phyloP scores from a whole-genome alignment of 2,888 invertebrate species.

The Caenorhabditis sp. region DNA sequence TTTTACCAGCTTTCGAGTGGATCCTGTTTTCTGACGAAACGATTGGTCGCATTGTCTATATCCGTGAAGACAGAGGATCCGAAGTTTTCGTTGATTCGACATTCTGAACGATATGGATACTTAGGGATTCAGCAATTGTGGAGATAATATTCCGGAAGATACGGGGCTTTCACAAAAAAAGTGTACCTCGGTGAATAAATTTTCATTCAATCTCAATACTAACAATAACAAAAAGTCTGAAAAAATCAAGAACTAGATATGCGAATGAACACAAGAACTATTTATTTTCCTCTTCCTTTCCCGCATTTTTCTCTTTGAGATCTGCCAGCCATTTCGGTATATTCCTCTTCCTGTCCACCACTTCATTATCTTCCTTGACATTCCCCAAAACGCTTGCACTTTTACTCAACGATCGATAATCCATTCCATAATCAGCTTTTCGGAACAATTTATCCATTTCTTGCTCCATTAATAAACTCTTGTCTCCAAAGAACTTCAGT shows the following conservation, averaged over 20 bases:
- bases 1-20: constrained; percentile 76
- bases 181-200: too few species aligned
- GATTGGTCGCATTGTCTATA: constrained; percentile 80
- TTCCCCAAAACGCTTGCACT: constrained; percentile 65
- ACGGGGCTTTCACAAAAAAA: too few species aligned
- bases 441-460: constrained; percentile 71
- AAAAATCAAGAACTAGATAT: too few species aligned
- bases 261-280: not conserved
- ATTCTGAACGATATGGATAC: too few species aligned
- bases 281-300: not conserved
- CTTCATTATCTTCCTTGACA: constrained; percentile 27
- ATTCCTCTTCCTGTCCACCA: not conserved
- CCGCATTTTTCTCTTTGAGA: not conserved
- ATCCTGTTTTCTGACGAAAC: constrained; percentile 81
- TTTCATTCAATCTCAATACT: too few species aligned
- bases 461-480: constrained; percentile 57
- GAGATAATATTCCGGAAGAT: too few species aligned
- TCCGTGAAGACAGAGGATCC: constrained; percentile 81
- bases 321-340: constrained; percentile 6
- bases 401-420: constrained; percentile 66
- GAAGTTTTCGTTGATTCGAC: constrained; percentile 62
- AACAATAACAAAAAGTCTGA: not conserved
- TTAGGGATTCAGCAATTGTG: too few species aligned
- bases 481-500: constrained; percentile 64
- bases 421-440: constrained; percentile 72